Base-by-base conservation (phyloP, 2,113 vertebrate genomes). In the Poicephalus gulielmi region DNA sequence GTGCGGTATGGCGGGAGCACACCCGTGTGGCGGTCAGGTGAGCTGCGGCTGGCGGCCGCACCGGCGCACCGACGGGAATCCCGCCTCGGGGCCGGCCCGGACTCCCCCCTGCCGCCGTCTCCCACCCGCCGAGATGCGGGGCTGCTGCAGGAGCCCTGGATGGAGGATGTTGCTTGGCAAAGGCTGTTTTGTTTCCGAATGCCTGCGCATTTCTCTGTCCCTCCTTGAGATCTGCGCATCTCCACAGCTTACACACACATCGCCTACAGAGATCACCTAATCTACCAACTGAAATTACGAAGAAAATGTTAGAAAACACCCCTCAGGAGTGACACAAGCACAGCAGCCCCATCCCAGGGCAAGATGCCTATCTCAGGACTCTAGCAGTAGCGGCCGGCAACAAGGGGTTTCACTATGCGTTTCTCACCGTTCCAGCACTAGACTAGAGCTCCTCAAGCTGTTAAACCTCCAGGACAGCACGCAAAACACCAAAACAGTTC, bases 11-110 rank as follows among this genome's bases (percentile, higher is more conserved):
- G 88, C 47, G 94, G 94, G 96, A 97, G 96, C 96, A 96, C 96
- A 95, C 96, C 96, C 96, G 83, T 96, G 96, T 96, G 96, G 96
- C 94, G 94, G 96, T 81, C 93, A 94, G 93, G 86, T 96, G 96
- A 95, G 94, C 96, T 97, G 96, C 96, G 94, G 73, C 95, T 86
- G 80, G 14, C 35, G 59, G 49, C 19, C 15, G 27, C 86, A 57
- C 52, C 68, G 68, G 14, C 35, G 9, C 20, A 30, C 49, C 27
- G 62, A 39, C 35, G 35, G 37, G 44, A 41, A 17, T 18, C n/a
- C 75, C 28, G 35, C 52, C n/a, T 3, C 8, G 46, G 69, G 11
- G 10, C 62, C 1, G n/a, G 44, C 60, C 1, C 59, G 17, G 27
- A 35, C 19, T n/a, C 28, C 31, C 47, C 41, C 10, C n/a, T 22